Evolutionary conservation across 2,888 invertebrate genomes (phyloP).

Genomic region (Amphimallon solstitiale): DNA sequence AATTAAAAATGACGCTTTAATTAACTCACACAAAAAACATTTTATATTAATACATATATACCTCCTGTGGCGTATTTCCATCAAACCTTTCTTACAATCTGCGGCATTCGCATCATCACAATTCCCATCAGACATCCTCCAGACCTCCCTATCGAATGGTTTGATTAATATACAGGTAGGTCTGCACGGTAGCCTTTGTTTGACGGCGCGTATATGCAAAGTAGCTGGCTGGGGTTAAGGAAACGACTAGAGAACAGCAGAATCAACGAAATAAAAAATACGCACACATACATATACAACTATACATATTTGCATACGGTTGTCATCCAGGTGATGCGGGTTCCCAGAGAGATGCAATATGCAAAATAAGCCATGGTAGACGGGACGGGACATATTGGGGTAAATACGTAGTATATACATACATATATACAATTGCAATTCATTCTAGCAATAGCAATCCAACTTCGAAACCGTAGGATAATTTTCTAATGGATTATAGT

Average conservation of each 20-base stretch:
- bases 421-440: constrained; percentile 1
- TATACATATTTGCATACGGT: constrained; percentile 33
- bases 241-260: constrained; percentile 38
- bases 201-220: constrained; percentile 45
- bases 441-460: constrained; percentile 8
- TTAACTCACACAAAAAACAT: not conserved
- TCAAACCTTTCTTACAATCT: constrained; percentile 24
- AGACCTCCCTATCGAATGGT: constrained; percentile 40
- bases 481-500: constrained; percentile 28
- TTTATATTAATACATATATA: not conserved
- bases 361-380: constrained; percentile 44
- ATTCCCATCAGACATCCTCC: constrained; percentile 29
- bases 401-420: not conserved
- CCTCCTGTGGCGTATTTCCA: constrained; percentile 27
- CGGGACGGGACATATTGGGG: constrained; percentile 13
- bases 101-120: constrained; percentile 21
- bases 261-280: constrained; percentile 45
- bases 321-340: constrained; percentile 49
- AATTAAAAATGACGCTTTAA: constrained; percentile 6
- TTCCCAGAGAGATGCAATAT: constrained; percentile 47
- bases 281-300: not conserved
- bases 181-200: constrained; percentile 43
- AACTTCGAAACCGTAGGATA: constrained; percentile 2
- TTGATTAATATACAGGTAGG: constrained; percentile 45
- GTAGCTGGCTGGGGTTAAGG: constrained; percentile 43